Base-by-base conservation (phyloP, 2,113 vertebrate genomes). In the Tichodroma muraria region DNA sequence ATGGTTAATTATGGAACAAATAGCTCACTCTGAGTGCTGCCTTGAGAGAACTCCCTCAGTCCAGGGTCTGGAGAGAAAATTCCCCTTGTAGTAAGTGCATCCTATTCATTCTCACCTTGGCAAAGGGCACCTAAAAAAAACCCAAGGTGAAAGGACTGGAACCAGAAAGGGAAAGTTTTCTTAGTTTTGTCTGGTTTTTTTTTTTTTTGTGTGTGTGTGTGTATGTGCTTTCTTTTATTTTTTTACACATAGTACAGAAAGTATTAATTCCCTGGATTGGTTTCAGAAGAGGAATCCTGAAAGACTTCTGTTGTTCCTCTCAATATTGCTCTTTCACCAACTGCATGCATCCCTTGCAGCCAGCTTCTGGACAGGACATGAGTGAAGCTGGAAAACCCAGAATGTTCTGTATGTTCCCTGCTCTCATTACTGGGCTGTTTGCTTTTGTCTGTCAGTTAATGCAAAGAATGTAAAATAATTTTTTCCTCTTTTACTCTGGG, bases 1-100 rank as follows among this genome's bases (percentile, higher is more conserved):
- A 93, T 68, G 69, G 93, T 86, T 92, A 89, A 85, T 85, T 76
- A 33, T 76, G 63, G 86, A 89, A 84, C 22, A 53, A 89, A 33
- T 15, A 30, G 22, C 40, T 78, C 65, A 52, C 28, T 90, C 18
- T 5, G 44, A 89, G 28, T 27, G 61, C 35, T 90, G 44, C 77
- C 47, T 50, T 28, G n/a, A 59, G 57, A 89, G 63, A 80, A 25
- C 11, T 49, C 64, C 33, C 56, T 63, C 56, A 66, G 42, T 10
- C 40, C 76, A 78, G 40, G 49, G 18, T 5, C 57, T 63, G 35
- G 24, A 89, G 40, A 65, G 60, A 80, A 65, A 77, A 78, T 47
- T 49, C 18, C 37, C 10, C 0, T 12, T 0, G 2, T 22, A 40
- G 6, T 12, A 31, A 70, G 47, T 6, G 12, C 40, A 57, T 35